Base-by-base conservation (phyloP, 2,113 vertebrate species). In the Candoia aspera region DNA sequence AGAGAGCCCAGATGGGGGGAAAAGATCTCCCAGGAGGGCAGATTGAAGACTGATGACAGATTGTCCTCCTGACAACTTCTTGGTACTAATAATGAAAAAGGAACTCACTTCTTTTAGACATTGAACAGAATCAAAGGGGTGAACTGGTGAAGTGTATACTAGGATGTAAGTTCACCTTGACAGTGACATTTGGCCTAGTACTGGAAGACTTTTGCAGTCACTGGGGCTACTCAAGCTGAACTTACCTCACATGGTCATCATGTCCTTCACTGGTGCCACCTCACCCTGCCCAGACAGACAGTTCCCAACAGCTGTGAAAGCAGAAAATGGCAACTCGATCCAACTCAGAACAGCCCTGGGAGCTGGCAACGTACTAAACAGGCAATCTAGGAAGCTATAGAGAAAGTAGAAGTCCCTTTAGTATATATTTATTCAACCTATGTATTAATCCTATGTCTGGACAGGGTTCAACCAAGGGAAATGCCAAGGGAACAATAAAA, bases 31-130 rank as follows among this genome's bases (percentile, higher is more conserved):
- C 93, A 95, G 15, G 62, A 64, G 10, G 13, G 95, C 88, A 91
- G 96, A 97, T 97, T 95, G 97, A 97, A 97, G 96, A 97, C 96
- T 95, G 95, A 95, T 96, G 96, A 96, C 91, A 88, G 0, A 37
- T 79, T 37, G 33, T 6, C 2, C 2, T 79, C 2, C 29, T 5
- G 29, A 68, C 11, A n/a, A 68, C 29, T 94, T 94, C 95, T 96
- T 94, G 94, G 93, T 90, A 93, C 94, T 90, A 33, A 53, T 58
- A 6, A 29, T n/a, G 6, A 92, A 94, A 91, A 95, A 91, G 86
- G 91, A 26, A 1, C 53, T 87, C 37, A 37, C 60, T 94, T 96
- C 95, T 96, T 97, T 97, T 91, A 96, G 96, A 93, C 92, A 96
- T 96, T 96, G 96, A 97, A 97, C 93, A 96, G 91, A 0, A 46